A percentile compares a stretch with the other conserved stretches of the same genome.
Conservation (phyloP, 2,113 vertebrate species). For the Murina feae region DNA sequence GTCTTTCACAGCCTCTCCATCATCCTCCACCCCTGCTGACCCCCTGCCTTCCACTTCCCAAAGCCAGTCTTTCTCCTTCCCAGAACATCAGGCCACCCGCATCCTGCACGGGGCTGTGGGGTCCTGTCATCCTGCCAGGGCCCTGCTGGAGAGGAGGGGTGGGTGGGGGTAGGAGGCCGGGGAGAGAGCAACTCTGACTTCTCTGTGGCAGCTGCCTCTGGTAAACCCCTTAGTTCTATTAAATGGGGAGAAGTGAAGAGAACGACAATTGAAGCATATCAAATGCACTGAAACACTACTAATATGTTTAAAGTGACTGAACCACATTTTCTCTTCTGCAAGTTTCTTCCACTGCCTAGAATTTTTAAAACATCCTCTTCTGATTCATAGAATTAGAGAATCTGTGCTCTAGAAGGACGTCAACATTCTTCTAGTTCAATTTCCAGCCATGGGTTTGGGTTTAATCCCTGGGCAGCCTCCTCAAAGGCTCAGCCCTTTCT, state of each 20-base stretch:
- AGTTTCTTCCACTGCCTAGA: neutral
- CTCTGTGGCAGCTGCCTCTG: neutral
- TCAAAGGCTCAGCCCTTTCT: neutral
- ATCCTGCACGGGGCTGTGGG: no score
- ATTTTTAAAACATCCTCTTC: neutral
- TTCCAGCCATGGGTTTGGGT: neutral
- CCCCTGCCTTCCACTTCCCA: neutral
- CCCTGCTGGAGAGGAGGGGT: accelerated
- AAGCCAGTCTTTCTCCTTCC: neutral
- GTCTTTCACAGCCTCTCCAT: neutral
- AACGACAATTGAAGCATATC: neutral
- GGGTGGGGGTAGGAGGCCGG: no score
- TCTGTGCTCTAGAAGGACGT: neutral
- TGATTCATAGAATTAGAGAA: conserved; percentile 9
- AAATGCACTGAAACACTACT: neutral
- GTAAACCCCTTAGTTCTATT: neutral
- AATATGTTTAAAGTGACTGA: neutral
- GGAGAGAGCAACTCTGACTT: neutral
- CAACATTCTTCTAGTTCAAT: neutral
- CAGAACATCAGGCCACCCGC: no score
- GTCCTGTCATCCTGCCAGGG: neutral
- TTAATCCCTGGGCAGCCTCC: no score
- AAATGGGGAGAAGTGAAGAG: neutral
- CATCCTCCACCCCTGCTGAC: no score
- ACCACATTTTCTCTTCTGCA: neutral